Conservation (phyloP, 2,113 vertebrate species). For the Gadus chalcogrammus region DNA sequence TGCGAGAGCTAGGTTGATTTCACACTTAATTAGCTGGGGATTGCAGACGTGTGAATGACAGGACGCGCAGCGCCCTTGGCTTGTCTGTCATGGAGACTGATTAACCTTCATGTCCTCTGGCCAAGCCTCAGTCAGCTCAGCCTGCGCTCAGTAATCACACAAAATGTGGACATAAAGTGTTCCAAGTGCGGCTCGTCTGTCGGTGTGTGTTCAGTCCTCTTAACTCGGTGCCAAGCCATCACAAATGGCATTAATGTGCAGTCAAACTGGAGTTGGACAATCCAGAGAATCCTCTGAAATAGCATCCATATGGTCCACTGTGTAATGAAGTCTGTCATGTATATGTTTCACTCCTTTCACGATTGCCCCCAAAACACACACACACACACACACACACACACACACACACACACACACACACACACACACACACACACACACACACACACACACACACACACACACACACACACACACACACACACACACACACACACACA, state of each 20-base stretch:
- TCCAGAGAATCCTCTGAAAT: constrained; percentile 45
- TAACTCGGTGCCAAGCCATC: constrained; percentile 16
- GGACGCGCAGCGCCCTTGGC: constrained; percentile 28
- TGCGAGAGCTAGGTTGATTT: constrained; percentile 40
- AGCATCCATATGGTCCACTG: constrained; percentile 49
- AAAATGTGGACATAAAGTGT: constrained; percentile 1
- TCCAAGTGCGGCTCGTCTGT: background rate
- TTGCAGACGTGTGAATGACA: constrained; percentile 36
- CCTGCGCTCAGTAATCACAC: constrained; percentile 23
- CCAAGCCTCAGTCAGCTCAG: constrained; percentile 47
- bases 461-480: constrained; percentile 25
- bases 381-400: constrained; percentile 14
- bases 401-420: constrained; percentile 19
- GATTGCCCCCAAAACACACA: constrained; percentile 12
- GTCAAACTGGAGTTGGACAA: constrained; percentile 5
- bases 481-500: constrained; percentile 12
- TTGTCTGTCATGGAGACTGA: constrained; percentile 47
- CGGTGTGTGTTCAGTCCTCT: constrained; percentile 16
- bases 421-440: constrained; percentile 12
- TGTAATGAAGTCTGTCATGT: constrained; percentile 25
- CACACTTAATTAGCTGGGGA: constrained; percentile 43
- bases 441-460: constrained; percentile 27
- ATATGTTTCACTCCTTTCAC: too few relatives aligned
- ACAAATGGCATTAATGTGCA: background rate
- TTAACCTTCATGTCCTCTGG: constrained; percentile 41